Evolutionary conservation across 64 coral and sea anemone species (phyloP).

Genomic region (Stichodactyla mertensii): DNA sequence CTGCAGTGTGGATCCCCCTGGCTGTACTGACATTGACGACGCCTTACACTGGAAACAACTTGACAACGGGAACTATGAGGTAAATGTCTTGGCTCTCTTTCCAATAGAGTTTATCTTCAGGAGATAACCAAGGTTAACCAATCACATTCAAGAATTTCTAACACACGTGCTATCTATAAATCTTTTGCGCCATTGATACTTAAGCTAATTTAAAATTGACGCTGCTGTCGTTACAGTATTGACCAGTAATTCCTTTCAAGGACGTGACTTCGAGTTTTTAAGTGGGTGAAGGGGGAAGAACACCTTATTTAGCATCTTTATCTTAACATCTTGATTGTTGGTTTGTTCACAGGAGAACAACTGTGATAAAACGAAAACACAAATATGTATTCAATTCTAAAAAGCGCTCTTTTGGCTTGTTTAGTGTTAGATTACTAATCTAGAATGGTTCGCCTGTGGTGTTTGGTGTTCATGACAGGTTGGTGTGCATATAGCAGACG

Average conservation of each 20-base stretch:
- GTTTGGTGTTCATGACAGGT: slow-evolving; percentile 32
- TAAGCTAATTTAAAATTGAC: too few relatives aligned
- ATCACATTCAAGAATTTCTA: not conserved
- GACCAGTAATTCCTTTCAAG: too few relatives aligned
- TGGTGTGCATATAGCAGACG: slow-evolving; percentile 98
- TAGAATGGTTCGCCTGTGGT: not conserved
- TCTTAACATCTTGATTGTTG: too few relatives aligned
- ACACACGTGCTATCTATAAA: not conserved
- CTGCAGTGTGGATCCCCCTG: slow-evolving; percentile 95
- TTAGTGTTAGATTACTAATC: too few relatives aligned
- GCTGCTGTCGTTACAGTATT: too few relatives aligned
- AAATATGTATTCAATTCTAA: too few relatives aligned
- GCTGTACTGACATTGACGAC: slow-evolving; percentile 98
- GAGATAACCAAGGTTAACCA: not conserved
- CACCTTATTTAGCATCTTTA: too few relatives aligned
- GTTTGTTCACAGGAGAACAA: too few relatives aligned
- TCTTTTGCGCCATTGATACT: not conserved
- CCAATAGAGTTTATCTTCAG: not conserved
- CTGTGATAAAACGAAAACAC: too few relatives aligned
- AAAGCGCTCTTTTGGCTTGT: too few relatives aligned
- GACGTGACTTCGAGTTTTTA: too few relatives aligned
- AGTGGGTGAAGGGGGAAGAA: too few relatives aligned
- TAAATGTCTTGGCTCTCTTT: not conserved
- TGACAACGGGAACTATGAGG: slow-evolving; percentile 78
- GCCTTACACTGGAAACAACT: slow-evolving; percentile 84